These are phyloP conservation scores for Oreocharis arfaki DNA, from an alignment of 2,113 vertebrate genomes.

Conservation along the genomic window DNA sequence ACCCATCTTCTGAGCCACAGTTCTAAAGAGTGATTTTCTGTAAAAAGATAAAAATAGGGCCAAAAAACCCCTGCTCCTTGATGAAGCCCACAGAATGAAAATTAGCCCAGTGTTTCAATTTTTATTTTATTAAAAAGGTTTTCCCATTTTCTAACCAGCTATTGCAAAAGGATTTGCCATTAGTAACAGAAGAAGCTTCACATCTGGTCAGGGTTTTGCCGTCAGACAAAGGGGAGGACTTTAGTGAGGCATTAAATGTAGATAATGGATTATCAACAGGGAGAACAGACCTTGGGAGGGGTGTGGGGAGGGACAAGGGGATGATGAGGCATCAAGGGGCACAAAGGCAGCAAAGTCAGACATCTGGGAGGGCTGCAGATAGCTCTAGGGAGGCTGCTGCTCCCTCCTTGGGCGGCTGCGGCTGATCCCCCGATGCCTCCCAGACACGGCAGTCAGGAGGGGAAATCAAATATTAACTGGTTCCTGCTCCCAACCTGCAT, in stretches of 20 bases:
- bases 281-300: background rate
- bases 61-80: background rate
- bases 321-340: accelerated
- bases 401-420: background rate
- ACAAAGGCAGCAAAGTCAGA: background rate
- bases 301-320: background rate
- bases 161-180: conserved; percentile 40
- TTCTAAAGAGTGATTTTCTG: background rate
- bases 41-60: background rate
- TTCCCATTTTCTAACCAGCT: background rate
- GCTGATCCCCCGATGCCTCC: background rate
- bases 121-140: background rate
- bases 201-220: conserved; percentile 10
- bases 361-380: background rate
- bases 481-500: background rate
- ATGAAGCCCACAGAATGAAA: background rate
- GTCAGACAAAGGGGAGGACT: background rate
- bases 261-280: conserved; percentile 50
- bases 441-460: background rate
- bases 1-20: background rate
- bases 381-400: background rate
- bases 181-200: conserved; percentile 45
- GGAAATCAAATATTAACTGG: conserved; percentile 42
- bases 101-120: background rate
- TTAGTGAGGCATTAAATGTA: conserved; percentile 47